Evolutionary conservation across 2,113 vertebrate species (phyloP).

Genomic region (Prinia subflava): DNA sequence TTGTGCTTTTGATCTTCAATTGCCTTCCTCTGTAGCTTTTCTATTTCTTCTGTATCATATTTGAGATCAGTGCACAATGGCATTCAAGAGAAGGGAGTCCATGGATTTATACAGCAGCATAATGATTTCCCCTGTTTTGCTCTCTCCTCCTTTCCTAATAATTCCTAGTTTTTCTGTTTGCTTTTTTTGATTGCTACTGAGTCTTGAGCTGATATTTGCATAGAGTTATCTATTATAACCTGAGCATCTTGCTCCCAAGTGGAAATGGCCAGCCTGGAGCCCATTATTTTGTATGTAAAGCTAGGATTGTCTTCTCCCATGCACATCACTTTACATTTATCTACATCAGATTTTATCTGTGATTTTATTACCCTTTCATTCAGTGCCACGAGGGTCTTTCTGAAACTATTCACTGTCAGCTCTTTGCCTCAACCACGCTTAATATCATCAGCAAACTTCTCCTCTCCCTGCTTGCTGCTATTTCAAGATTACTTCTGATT

Average conservation of each 20-base stretch:
- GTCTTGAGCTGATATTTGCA: slow-evolving; percentile 31
- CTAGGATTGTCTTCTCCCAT: slow-evolving; percentile 15
- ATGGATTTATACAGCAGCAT: not conserved
- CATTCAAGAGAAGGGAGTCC: not conserved
- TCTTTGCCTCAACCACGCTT: not conserved
- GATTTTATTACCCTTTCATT: slow-evolving; percentile 38
- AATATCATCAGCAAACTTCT: not conserved
- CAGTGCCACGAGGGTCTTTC: not conserved
- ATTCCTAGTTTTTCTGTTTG: slow-evolving; percentile 19
- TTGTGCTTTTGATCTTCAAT: slow-evolving; percentile 43
- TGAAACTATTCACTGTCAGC: not conserved
- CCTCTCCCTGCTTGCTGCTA: not conserved
- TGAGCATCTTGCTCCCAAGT: not conserved
- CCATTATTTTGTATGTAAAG: slow-evolving; percentile 43
- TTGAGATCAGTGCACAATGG: slow-evolving; percentile 36
- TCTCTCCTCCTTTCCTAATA: slow-evolving; percentile 16
- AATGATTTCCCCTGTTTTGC: slow-evolving; percentile 21
- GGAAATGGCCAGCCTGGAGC: slow-evolving; percentile 14
- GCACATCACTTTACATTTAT: slow-evolving; percentile 36
- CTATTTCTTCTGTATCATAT: slow-evolving; percentile 8
- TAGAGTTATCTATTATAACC: slow-evolving; percentile 20
- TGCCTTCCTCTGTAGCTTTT: slow-evolving; percentile 33
- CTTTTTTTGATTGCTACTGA: slow-evolving; percentile 10
- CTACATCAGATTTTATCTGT: slow-evolving; percentile 42
- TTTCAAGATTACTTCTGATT: not conserved